Evolutionary conservation across 2,888 invertebrate species (phyloP).

Genomic region (Epiblema foenella): DNA sequence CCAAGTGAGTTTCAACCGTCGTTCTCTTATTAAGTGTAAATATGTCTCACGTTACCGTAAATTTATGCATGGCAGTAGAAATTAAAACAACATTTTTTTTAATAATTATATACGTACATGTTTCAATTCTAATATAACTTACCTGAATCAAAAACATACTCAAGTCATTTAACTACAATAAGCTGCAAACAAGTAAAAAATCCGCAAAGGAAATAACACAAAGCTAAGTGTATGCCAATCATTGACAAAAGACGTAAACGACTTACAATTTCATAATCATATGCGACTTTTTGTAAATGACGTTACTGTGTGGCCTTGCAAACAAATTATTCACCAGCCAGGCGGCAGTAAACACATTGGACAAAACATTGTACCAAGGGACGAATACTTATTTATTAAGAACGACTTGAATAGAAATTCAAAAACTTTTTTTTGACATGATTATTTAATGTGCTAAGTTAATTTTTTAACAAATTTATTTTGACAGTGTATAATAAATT

Average conservation of each 20-base stretch:
- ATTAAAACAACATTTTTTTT: too few species aligned
- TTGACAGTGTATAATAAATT: too few species aligned
- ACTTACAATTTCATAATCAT: background rate
- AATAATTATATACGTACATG: too few species aligned
- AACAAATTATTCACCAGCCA: slow-evolving; percentile 17
- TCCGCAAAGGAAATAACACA: slow-evolving; percentile 18
- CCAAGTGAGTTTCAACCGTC: too few species aligned
- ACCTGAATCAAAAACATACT: slow-evolving; percentile 3
- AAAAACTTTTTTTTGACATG: background rate
- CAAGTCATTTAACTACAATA: slow-evolving; percentile 21
- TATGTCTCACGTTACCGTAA: too few species aligned
- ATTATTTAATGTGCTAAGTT: too few species aligned
- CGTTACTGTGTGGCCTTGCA: slow-evolving; percentile 2
- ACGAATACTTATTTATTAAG: slow-evolving; percentile 10
- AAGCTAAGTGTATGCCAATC: background rate
- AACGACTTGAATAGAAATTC: background rate
- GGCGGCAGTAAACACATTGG: slow-evolving; percentile 10
- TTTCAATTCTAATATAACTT: background rate
- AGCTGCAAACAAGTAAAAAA: slow-evolving; percentile 27
- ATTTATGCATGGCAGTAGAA: too few species aligned
- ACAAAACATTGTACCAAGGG: slow-evolving; percentile 19
- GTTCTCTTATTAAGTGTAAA: too few species aligned
- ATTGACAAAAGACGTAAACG: background rate
- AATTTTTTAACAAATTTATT: too few species aligned
- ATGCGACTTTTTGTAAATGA: background rate